phyloP scores from a whole-genome alignment of 2,797 vertebrate species.

The Semaprochilodus insignis region DNA sequence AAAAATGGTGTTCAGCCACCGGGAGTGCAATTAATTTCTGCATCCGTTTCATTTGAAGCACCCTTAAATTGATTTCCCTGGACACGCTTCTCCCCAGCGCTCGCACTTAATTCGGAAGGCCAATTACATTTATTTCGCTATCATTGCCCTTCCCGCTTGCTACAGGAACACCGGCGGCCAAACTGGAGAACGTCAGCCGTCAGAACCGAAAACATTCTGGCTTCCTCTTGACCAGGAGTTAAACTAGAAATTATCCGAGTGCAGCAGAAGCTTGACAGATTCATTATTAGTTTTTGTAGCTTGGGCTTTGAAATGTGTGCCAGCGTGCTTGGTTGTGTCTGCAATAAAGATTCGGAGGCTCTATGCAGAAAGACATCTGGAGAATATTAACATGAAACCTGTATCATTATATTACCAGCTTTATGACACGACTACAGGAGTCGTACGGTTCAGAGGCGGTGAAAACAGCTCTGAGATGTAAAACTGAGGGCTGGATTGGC shows the following conservation, averaged over 20 bases:
- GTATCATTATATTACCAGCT: slow-evolving; percentile 14
- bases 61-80: slow-evolving; percentile 71
- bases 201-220: slow-evolving; percentile 3
- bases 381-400: slow-evolving; percentile 1
- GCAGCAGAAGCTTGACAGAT: slow-evolving; percentile 3
- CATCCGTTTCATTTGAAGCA: slow-evolving; percentile 73
- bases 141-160: background rate
- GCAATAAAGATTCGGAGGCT: slow-evolving; percentile 24
- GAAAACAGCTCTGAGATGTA: background rate
- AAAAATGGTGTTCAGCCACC: slow-evolving; percentile 62
- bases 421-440: background rate
- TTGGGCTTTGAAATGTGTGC: background rate
- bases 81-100: slow-evolving; percentile 64
- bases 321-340: slow-evolving; percentile 2
- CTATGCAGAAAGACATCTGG: slow-evolving; percentile 2
- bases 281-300: background rate
- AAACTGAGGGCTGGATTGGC: background rate
- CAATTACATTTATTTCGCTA: slow-evolving; percentile 53
- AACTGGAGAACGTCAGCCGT: background rate
- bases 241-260: slow-evolving; percentile 31
- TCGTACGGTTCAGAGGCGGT: background rate
- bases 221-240: slow-evolving; percentile 35
- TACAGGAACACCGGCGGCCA: background rate
- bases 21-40: slow-evolving; percentile 72
- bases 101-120: slow-evolving; percentile 64